Evolutionary conservation across 2,113 vertebrate genomes (phyloP), one percentile per base, ranked within the genome.

Genomic region (Etia nguti): DNA sequence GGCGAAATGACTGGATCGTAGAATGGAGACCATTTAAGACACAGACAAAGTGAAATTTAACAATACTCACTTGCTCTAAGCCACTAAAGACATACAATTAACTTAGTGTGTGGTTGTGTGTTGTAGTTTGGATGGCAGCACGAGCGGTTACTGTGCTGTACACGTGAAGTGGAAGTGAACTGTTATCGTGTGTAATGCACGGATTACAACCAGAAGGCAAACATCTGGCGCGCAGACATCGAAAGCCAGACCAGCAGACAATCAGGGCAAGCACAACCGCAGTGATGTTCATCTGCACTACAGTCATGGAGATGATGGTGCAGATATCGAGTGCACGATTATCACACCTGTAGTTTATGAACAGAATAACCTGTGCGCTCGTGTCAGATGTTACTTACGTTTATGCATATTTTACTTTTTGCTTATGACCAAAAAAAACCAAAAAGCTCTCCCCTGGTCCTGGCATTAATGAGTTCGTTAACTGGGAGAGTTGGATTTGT

Each of bases 151-250:
- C 83, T 8, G 80, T 52, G 31, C 79, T 20, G 79, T 54, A 87
- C 82, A 83, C 18, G 86, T 82, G 65, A 88, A 92, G 90, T 86
- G 90, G 86, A 86, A 90, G 59, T 57, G 79, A 89, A 87, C 85
- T 70, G 90, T 88, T 90, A 89, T 92, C 77, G 20, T 56, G 79
- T 89, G 55, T 89, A 88, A 90, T 88, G 88, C 82, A 77, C 22
- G 38, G 92, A 94, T 94, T 94, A 90, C 77, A 88, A 85, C 88
- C 92, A 94, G 96, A 96, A 96, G 94, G 94, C 90, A 92, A 93
- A 96, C 98, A 99, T 99, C 97, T 99, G 98, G 97, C 96, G 87
- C 56, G 93, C 97, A 98, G 96, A 97, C 96, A 15, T 2, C 70
- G 52, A 80, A 46, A 77, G 75, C 57, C 79, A 82, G 73, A 87